A percentile compares a stretch with the other conserved stretches of the same genome.
These are phyloP conservation scores for Urocyon cinereoargenteus DNA, from an alignment of 2,797 vertebrate species.

Conservation along the genomic window DNA sequence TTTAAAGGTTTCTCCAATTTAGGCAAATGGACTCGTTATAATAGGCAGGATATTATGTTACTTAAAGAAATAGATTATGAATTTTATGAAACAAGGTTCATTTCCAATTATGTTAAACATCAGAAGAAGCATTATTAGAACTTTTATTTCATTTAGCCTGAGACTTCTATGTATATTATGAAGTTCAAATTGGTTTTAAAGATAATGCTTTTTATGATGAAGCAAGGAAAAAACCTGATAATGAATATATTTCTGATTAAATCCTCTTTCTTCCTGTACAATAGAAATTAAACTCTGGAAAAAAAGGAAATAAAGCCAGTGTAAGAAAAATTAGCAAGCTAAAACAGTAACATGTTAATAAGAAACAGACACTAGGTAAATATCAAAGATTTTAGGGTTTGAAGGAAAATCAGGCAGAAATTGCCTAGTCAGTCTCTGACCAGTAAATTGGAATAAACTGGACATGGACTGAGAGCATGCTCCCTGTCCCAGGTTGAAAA, in stretches of 20 bases:
- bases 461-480: background rate
- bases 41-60: background rate
- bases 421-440: background rate
- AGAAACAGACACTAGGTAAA: background rate
- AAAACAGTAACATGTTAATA: background rate
- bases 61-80: conserved; percentile 26
- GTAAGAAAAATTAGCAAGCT: background rate
- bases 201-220: background rate
- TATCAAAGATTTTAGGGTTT: background rate
- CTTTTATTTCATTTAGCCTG: conserved; percentile 38
- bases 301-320: conserved; percentile 3
- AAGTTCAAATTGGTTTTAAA: conserved; percentile 37
- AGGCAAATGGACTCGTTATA: background rate
- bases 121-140: conserved; percentile 46
- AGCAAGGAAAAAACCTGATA: background rate
- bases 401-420: background rate
- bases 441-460: background rate
- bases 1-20: conserved; percentile 3
- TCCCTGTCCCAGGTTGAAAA: too few relatives aligned
- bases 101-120: conserved; percentile 24
- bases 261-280: background rate
- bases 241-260: conserved; percentile 25
- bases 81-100: background rate
- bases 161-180: background rate
- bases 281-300: background rate